Evolutionary conservation across 1,140 invertebrate genomes (phyloP).

Genomic region (Portunus trituberculatus): DNA sequence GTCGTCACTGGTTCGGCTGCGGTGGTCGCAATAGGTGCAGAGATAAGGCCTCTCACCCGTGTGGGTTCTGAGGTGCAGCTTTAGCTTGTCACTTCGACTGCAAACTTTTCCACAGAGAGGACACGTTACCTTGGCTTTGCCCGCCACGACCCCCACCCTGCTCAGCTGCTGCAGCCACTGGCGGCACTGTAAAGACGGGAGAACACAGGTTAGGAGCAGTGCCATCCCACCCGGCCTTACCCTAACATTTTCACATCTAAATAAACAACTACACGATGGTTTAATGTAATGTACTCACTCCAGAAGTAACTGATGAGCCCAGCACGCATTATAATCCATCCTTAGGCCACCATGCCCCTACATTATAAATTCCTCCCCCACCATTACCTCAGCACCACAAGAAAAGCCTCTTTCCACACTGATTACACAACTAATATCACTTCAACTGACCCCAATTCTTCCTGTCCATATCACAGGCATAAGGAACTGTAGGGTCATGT

Average conservation of each 20-base stretch:
- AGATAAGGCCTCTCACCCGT: slow-evolving; percentile 81
- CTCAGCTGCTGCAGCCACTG: slow-evolving; percentile 74
- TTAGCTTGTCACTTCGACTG: slow-evolving; percentile 78
- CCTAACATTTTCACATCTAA: slow-evolving; percentile 14
- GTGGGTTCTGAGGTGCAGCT: slow-evolving; percentile 80
- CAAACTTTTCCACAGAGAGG: slow-evolving; percentile 75
- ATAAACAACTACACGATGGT: neutral
- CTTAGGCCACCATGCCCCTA: neutral
- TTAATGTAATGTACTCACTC: neutral
- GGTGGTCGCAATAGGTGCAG: slow-evolving; percentile 83
- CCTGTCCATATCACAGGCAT: neutral
- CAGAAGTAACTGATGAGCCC: neutral
- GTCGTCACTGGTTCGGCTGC: slow-evolving; percentile 94
- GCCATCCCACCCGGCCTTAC: slow-evolving; percentile 42
- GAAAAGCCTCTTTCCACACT: neutral
- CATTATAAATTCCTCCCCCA: neutral
- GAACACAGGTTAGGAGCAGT: slow-evolving; percentile 71
- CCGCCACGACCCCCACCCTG: slow-evolving; percentile 62
- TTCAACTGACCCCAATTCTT: neutral
- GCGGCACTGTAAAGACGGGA: slow-evolving; percentile 74
- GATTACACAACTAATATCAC: neutral
- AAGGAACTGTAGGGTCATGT: too few relatives aligned
- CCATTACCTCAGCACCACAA: neutral
- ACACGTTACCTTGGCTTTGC: slow-evolving; percentile 73
- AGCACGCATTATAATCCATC: neutral